Percentiles rank a stretch among this genome's conserved stretches.
phyloP scores from a whole-genome alignment of 2,888 invertebrate genomes.

The Troides oblongomaculatus region DNA sequence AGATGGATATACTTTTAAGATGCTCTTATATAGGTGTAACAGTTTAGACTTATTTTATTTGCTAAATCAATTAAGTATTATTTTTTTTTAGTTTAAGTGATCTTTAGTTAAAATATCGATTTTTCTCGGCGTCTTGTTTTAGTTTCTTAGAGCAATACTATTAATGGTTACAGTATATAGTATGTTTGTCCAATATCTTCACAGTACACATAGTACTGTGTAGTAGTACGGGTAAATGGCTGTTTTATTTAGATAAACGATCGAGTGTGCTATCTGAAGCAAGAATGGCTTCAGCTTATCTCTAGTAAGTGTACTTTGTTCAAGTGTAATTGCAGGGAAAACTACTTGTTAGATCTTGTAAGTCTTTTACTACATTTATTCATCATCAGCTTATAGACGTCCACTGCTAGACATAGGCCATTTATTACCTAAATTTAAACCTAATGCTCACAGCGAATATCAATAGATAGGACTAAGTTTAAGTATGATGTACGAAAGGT shows the following conservation, averaged over 20 bases:
- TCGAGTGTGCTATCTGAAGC: constrained; percentile 12
- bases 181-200: background rate
- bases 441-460: too few relatives aligned
- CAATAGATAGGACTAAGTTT: too few relatives aligned
- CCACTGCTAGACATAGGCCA: too few relatives aligned
- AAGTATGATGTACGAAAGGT: too few relatives aligned
- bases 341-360: background rate
- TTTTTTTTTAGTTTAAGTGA: too few relatives aligned
- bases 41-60: too few relatives aligned
- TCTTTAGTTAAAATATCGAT: too few relatives aligned
- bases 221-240: constrained; percentile 2
- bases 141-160: background rate
- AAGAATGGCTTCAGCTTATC: constrained; percentile 7
- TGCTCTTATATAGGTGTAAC: too few relatives aligned
- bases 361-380: background rate
- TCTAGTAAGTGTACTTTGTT: background rate
- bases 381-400: background rate
- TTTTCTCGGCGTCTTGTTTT: too few relatives aligned
- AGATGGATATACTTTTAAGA: too few relatives aligned
- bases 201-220: background rate
- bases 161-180: background rate
- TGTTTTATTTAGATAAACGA: constrained; percentile 21
- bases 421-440: too few relatives aligned
- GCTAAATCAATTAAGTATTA: too few relatives aligned
- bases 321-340: background rate